Base-by-base conservation (phyloP, 2,113 vertebrate species). In the Pantherophis guttatus region DNA sequence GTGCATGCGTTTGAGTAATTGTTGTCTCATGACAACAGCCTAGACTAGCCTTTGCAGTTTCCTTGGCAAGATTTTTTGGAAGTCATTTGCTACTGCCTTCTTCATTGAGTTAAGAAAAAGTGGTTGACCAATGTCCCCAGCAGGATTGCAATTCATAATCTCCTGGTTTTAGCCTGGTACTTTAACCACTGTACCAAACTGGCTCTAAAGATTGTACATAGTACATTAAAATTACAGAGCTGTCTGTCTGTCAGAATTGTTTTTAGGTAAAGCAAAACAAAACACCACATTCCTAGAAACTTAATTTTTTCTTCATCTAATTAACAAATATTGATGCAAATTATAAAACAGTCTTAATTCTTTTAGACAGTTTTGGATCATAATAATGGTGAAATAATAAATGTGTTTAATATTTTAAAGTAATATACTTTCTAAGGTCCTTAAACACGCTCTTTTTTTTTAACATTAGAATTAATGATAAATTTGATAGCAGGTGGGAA, bases 251-350 rank as follows among this genome's bases (percentile, higher is more conserved):
- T 75, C 15, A 75, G 70, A 75, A 91, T 96, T 94, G 50, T 95
- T 86, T 94, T 93, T 94, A 87, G 88, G 86, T 94, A 92, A 97
- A 93, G 93, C 39, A 44, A 94, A 90, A 48, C 94, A 90, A 96
- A 91, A 94, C 86, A 92, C 58, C 29, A 33, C 87, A 90, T 70
- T 29, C 17, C 33, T 89, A 44, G 24, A 58, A 58, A 89, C 19
- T 13, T 89, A 58, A 8, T 24, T 58, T 88, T 89, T 88, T 88
- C 53, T 17, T 44, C 88, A 89, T 52, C 90, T 93, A 87, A 75
- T 90, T 93, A 94, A 70, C 1, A 0, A 91, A 90, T 93, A 81
- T 81, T 44, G 33, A 81, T 81, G 44, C 85, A 81, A 89, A 58
- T 94, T 26, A 92, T 94, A 93, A 92, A 94, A 26, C 26, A 70